A percentile compares a stretch with the other conserved stretches of the same genome.
phyloP scores from a whole-genome alignment of 2,888 invertebrate species.

The Auanema sp. region DNA sequence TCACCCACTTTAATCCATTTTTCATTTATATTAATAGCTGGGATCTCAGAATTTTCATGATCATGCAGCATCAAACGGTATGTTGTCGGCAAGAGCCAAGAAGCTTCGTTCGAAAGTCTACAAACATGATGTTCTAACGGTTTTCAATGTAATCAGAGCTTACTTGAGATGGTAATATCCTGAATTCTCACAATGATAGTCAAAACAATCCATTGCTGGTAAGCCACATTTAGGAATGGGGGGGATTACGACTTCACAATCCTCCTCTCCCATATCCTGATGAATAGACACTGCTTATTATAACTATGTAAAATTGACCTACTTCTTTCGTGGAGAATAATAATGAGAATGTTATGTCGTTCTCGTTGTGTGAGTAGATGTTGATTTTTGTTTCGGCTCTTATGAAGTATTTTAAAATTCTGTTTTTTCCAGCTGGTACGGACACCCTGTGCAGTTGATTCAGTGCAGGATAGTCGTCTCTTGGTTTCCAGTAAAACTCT shows the following conservation, averaged over 20 bases:
- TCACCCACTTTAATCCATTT: conserved; percentile 43
- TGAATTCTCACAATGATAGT: conserved; percentile 33
- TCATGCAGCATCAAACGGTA: conserved; percentile 31
- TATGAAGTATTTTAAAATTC: conserved; percentile 33
- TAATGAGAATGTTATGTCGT: conserved; percentile 39
- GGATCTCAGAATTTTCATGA: conserved; percentile 26
- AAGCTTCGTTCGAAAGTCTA: conserved; percentile 34
- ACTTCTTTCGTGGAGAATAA: conserved; percentile 35
- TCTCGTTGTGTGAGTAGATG: conserved; percentile 45
- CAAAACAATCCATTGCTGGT: conserved; percentile 43
- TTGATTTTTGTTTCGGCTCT: conserved; percentile 29
- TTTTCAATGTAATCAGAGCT: background rate
- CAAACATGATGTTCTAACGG: background rate
- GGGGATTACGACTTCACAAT: conserved; percentile 31
- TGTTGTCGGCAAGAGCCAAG: conserved; percentile 37
- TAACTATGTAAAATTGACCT: background rate
- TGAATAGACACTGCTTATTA: background rate
- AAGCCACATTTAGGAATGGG: conserved; percentile 42
- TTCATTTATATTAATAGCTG: conserved; percentile 33
- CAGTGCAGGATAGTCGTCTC: conserved; percentile 29
- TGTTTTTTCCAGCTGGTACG: conserved; percentile 36
- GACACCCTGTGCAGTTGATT: conserved; percentile 40
- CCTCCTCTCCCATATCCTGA: conserved; percentile 29
- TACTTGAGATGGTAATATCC: conserved; percentile 43
- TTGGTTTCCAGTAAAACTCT: conserved; percentile 42